Evolutionary conservation across 2,797 vertebrate genomes (phyloP).

Genomic region (Melopsittacus undulatus): DNA sequence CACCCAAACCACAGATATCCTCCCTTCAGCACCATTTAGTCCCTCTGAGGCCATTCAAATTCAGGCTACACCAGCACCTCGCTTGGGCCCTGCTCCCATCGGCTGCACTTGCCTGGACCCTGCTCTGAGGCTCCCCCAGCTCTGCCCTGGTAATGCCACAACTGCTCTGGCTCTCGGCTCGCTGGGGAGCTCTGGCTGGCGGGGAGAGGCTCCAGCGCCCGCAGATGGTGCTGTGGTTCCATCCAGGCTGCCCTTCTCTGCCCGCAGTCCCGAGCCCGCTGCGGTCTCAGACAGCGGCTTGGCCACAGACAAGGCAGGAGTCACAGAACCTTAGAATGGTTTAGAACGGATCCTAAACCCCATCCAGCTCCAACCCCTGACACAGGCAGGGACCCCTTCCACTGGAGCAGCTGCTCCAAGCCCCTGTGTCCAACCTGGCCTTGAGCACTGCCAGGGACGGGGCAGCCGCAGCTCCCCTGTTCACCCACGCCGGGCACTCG

Average conservation of each 20-base stretch:
- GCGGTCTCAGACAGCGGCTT: accelerated
- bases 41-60: not conserved
- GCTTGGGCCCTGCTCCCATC: accelerated
- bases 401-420: not conserved
- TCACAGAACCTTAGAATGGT: not conserved
- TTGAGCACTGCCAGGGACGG: not conserved
- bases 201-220: not conserved
- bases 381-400: not conserved
- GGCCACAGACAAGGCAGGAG: accelerated
- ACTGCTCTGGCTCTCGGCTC: not conserved
- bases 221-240: not conserved
- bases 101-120: not conserved
- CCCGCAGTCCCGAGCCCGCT: accelerated
- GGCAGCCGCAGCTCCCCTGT: not conserved
- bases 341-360: not conserved
- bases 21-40: not conserved
- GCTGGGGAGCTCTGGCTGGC: not conserved
- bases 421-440: not conserved
- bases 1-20: too few species aligned
- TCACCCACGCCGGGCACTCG: not conserved
- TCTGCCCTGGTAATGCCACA: accelerated
- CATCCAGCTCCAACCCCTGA: not conserved
- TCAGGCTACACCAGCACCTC: not conserved
- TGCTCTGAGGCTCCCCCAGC: not conserved
- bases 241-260: not conserved